A percentile compares a stretch with the other conserved stretches of the same genome.
Conservation (phyloP, 2,797 vertebrate genomes). For the Chaetophractus vellerosus region DNA sequence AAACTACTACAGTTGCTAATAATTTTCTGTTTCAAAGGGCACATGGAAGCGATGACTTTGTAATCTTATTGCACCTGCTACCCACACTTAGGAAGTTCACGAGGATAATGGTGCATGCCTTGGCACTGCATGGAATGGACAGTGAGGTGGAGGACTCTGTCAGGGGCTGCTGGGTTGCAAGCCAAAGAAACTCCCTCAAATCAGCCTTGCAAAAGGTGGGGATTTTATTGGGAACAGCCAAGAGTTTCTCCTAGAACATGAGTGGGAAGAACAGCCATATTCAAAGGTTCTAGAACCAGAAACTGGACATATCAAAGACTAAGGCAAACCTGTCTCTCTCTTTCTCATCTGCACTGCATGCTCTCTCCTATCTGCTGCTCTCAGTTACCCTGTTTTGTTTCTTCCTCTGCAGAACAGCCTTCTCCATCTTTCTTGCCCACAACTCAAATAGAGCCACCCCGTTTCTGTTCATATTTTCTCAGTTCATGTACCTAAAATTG, state of each 20-base stretch:
- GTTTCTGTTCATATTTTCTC: slow-evolving; percentile 19
- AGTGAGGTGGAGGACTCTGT: neutral
- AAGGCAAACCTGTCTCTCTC: neutral
- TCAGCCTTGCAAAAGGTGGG: neutral
- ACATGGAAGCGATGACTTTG: neutral
- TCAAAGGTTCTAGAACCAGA: neutral
- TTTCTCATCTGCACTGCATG: neutral
- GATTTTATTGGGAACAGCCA: neutral
- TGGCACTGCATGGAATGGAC: neutral
- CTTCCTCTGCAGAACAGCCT: neutral
- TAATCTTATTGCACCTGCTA: neutral
- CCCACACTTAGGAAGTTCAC: neutral
- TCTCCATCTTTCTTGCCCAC: neutral
- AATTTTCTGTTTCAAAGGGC: neutral
- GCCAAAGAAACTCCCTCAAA: neutral
- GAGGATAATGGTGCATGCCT: fast-evolving
- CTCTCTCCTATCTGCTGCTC: neutral
- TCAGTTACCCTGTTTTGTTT: neutral
- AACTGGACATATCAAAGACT: no score
- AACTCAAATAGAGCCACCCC: neutral
- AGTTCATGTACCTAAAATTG: neutral
- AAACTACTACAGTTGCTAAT: neutral
- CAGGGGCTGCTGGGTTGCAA: neutral
- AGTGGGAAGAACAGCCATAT: neutral
- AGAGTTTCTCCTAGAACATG: neutral